phyloP scores from a whole-genome alignment of 2,113 vertebrate genomes.

The Ophthalmotilapia sp. region DNA sequence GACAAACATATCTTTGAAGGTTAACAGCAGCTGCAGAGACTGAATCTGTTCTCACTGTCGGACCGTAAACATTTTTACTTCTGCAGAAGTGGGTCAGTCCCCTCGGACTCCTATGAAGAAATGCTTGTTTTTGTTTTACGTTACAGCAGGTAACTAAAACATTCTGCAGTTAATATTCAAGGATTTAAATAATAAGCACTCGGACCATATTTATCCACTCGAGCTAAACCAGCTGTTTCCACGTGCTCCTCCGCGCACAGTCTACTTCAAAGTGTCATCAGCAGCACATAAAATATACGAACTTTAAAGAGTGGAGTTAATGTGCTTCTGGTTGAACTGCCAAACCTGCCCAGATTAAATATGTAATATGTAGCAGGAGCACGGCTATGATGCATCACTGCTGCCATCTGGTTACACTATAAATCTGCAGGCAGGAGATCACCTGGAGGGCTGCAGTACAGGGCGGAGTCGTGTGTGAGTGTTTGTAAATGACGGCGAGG shows the following conservation, averaged over 20 bases:
- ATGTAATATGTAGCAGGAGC: neutral
- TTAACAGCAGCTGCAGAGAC: neutral
- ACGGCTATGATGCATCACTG: neutral
- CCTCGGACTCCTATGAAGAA: neutral
- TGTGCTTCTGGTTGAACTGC: neutral
- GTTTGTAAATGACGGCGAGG: neutral
- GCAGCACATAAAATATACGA: neutral
- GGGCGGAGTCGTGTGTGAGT: neutral
- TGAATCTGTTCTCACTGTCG: neutral
- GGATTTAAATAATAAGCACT: rapidly evolving
- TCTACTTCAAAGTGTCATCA: neutral
- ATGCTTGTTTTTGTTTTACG: neutral
- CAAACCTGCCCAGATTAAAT: neutral
- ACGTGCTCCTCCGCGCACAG: rapidly evolving
- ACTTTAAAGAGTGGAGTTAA: neutral
- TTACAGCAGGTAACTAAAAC: neutral
- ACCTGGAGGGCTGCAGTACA: neutral
- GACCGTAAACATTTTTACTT: neutral
- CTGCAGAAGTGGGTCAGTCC: neutral
- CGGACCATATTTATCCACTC: neutral
- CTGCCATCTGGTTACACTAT: neutral
- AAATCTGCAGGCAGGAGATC: neutral
- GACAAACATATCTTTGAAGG: neutral
- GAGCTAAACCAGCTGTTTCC: neutral
- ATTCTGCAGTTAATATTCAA: neutral